Base-by-base conservation (phyloP, 1,140 invertebrate species). In the Aradophagus sp. region DNA sequence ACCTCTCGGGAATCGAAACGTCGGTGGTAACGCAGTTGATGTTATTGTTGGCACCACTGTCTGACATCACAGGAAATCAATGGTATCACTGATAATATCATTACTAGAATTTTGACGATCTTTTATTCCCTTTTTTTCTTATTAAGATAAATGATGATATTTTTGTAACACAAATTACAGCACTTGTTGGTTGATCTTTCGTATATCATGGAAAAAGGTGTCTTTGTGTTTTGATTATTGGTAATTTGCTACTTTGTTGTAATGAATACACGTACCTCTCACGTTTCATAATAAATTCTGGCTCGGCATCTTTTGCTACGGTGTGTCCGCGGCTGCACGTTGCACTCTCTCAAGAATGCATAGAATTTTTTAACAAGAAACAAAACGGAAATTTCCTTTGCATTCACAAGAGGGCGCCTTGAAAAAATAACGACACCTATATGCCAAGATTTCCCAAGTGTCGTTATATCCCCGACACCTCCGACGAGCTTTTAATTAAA, bases 301-400 rank as follows among this genome's bases (percentile, higher is more conserved):
- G 4, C 11, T 34, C 15, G n/a, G 34, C 27, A 59, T 59, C 39
- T 47, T 65, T 52, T 65, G 31, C 34, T n/a, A 17, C 11, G 65
- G 41, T 31, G 41, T 31, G 62, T 66, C 48, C 50, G 42, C 35
- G 42, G 59, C 31, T 39, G 29, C 55, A 53, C 56, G 42, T 20
- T 36, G 31, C 32, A 45, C 26, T 62, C 50, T 55, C 62, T 73
- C 62, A 66, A 62, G 55, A 62, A 73, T 73, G 69, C 62, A 73
- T 73, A 73, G 69, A 73, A 73, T 73, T 73, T 73, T 71, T 66
- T 56, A 67, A 52, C 52, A 56, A 48, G 44, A 48, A 59, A 61
- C 38, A 65, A 71, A 55, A 55, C 45, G 45, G 59, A 42, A 62
- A 67, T 71, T 53, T 59, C 20, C 63, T 67, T 58, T 68, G 63